Evolutionary conservation across 2,113 vertebrate species (phyloP), one percentile per base, ranked within the genome.

Genomic region (Poecile atricapillus): DNA sequence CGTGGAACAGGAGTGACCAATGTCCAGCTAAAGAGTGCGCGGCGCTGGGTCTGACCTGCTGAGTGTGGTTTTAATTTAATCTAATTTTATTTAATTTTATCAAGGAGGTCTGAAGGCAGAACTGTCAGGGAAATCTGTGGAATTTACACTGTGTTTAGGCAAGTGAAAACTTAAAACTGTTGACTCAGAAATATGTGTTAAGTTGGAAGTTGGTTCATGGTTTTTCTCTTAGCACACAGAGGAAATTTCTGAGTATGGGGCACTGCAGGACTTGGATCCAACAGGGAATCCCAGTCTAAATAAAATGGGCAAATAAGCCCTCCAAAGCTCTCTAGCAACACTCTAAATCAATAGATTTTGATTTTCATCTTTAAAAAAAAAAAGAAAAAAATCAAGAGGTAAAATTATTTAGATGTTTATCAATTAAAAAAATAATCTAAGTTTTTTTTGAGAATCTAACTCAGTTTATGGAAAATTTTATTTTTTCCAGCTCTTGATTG

Each of bases 11-110:
- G 58, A 62, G 30, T 11, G 58, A 68, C 8, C 59, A 13, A 33
- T 6, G 52, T 28, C 43, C 55, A 47, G 23, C 43, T 53, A 22
- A 83, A 60, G 7, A 39, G 28, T 0, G 2, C 23, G 4, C 3
- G 53, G 55, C 53, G 19, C n/a, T 1, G 3, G 31, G 14, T 43
- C 39, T 44, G 69, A 63, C 2, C 6, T 7, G 18, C 9, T 9
- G 39, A 58, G 27, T 4, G 8, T 0, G 0, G 39, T 39, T 39
- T 39, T 39, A 39, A 39, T 39, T 39, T 39, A 39, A 39, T 39
- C 12, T 39, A 39, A 39, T 39, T 39, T 39, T 39, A 39, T 10
- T 39, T 56, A 3, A 15, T 56, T 68, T 84, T 22, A 35, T 12
- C 14, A 9, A 59, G 17, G 31, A 75, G 39, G 1, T 33, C 19